Conservation (phyloP, 2,888 invertebrate genomes). For the Mechanitis messenoides region DNA sequence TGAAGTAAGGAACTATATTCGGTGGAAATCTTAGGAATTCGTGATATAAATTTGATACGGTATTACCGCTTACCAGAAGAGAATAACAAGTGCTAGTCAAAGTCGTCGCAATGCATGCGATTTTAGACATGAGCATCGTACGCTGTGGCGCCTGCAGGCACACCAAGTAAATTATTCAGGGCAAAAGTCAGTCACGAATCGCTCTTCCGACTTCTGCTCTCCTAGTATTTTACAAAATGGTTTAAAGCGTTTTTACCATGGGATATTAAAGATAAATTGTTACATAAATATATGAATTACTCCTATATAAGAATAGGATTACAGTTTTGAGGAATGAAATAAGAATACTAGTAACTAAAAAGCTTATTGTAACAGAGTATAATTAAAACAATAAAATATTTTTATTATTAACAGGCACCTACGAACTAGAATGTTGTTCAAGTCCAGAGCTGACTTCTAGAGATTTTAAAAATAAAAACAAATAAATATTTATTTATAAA, state of each 20-base stretch:
- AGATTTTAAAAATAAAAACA: no score
- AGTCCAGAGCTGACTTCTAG: no score
- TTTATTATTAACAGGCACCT: no score
- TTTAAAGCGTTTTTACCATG: background rate
- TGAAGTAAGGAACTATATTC: constrained; percentile 35
- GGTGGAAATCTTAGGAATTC: constrained; percentile 17
- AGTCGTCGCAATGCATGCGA: constrained; percentile 36
- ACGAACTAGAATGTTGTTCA: no score
- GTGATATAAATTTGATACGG: constrained; percentile 33
- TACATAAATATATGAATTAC: constrained; percentile 12
- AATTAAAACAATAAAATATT: no score
- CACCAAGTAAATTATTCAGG: constrained; percentile 67
- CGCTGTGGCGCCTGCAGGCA: constrained; percentile 52
- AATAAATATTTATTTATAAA: no score
- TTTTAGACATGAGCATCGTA: constrained; percentile 49
- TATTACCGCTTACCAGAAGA: constrained; percentile 29
- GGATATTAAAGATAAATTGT: background rate
- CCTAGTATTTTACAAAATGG: constrained; percentile 35
- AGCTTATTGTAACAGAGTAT: no score
- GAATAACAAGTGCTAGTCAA: constrained; percentile 34
- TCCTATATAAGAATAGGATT: background rate
- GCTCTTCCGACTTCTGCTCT: constrained; percentile 45
- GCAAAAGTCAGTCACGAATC: constrained; percentile 71
- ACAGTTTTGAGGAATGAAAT: no score
- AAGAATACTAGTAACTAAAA: no score